Evolutionary conservation across 1,140 invertebrate genomes (phyloP), one percentile per base, ranked within the genome.

Genomic region (Sarcophaga peregrina): DNA sequence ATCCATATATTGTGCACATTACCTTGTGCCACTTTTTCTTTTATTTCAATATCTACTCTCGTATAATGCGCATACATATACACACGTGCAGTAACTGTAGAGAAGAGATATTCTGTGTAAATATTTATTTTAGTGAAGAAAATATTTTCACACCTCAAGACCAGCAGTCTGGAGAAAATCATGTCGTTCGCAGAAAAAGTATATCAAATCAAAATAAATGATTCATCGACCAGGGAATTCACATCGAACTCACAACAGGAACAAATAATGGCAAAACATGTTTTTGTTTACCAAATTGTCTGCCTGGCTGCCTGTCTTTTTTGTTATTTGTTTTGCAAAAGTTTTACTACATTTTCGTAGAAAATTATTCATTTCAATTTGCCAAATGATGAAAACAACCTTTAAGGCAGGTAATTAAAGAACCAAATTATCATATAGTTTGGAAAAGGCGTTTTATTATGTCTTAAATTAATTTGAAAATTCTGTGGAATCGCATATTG

Each of bases 111-210:
- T 25, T 68, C n/a, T 9, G 13, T 50, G 47, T 17, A 78, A 78
- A 78, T 78, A 50, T 78, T 78, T 78, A 78, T 47, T 52, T 78
- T 20, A 50, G 0, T 78, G 75, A 50, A 45, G 47, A 50, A 50
- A 48, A 52, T 78, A 25, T 78, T 17, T 78, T 78, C 75, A 52
- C 75, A 78, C 75, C 17, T 50, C 47, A 78, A 48, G 75, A 78
- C 75, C 47, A 17, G 50, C 47, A 78, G 75, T 78, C 75, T 78
- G 75, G 75, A 78, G 75, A 78, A 50, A 50, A 78, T 78, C 75
- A 78, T 48, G 17, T 47, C 20, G 50, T 78, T 78, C 75, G 48
- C 20, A 20, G 46, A 50, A 78, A 78, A 45, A 78, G 48, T 9
- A 76, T 8, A 76, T 46, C 15, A 48, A 47, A 17, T 48, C 25